Evolutionary conservation across 2,797 vertebrate genomes (phyloP).

Genomic region (Cichlasoma orientale): DNA sequence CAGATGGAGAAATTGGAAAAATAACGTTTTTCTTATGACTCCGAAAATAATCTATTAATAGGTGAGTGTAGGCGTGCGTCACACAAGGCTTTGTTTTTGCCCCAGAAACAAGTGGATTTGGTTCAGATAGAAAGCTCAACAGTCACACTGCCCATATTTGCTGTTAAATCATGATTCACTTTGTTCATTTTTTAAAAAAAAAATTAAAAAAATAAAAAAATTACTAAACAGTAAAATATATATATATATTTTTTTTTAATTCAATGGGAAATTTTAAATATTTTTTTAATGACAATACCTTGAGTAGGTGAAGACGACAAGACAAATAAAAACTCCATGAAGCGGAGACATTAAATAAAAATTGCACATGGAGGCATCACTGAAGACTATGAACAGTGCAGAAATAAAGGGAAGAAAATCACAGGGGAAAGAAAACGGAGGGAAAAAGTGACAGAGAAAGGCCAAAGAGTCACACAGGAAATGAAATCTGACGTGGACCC

Average conservation of each 20-base stretch:
- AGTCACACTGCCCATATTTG: background rate
- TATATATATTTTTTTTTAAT: too few species aligned
- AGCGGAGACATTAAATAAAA: background rate
- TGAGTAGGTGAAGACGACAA: too few species aligned
- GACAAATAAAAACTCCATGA: background rate
- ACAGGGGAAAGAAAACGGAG: background rate
- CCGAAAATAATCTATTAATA: constrained; percentile 14
- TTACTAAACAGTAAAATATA: background rate
- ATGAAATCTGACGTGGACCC: constrained; percentile 58
- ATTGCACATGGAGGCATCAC: background rate
- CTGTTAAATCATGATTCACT: constrained; percentile 8
- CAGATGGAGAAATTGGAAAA: constrained; percentile 49
- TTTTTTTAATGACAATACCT: too few species aligned
- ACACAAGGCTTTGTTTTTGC: background rate
- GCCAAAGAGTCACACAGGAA: constrained; percentile 57
- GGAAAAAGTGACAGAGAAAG: constrained; percentile 44
- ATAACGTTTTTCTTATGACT: constrained; percentile 36
- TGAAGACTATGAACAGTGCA: background rate
- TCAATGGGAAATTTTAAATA: too few species aligned
- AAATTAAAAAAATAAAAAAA: too few species aligned
- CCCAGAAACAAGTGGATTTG: background rate
- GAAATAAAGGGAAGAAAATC: constrained; percentile 4
- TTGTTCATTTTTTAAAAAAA: background rate
- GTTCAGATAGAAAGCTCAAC: background rate
- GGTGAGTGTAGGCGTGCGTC: background rate